Conservation (phyloP, 2,797 vertebrate genomes). For the Clarias laeviceps region DNA sequence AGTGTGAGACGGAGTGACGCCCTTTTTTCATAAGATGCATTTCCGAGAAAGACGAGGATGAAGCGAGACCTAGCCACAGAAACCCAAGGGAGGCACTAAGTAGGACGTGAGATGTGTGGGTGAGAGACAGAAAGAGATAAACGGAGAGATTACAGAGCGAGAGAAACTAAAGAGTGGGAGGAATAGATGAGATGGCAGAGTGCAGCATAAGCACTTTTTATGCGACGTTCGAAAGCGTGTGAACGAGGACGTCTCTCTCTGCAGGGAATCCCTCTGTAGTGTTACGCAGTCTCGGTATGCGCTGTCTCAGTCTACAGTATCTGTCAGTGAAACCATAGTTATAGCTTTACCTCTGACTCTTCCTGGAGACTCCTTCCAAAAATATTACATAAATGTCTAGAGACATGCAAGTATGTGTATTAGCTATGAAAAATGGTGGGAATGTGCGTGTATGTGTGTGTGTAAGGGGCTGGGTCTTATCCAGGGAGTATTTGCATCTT, state of each 20-base stretch:
- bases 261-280: conserved; percentile 47
- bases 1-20: background rate
- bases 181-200: conserved; percentile 8
- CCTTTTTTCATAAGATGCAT: background rate
- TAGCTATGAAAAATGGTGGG: background rate
- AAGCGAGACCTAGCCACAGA: conserved; percentile 19
- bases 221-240: conserved; percentile 29
- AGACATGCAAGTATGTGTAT: background rate
- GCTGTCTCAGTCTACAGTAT: background rate
- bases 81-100: conserved; percentile 10
- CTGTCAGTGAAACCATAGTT: background rate
- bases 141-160: conserved; percentile 16
- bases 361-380: conserved; percentile 11
- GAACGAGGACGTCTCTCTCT: conserved; percentile 44
- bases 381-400: background rate
- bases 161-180: conserved; percentile 32
- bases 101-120: background rate
- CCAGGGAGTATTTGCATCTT: background rate
- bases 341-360: background rate
- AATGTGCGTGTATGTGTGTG: background rate
- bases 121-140: background rate
- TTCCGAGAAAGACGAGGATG: background rate
- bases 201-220: conserved; percentile 47
- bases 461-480: background rate
- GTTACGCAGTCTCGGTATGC: conserved; percentile 6